Conservation (phyloP, 92 coral and sea anemone genomes). For the Paragorgia papillata region DNA sequence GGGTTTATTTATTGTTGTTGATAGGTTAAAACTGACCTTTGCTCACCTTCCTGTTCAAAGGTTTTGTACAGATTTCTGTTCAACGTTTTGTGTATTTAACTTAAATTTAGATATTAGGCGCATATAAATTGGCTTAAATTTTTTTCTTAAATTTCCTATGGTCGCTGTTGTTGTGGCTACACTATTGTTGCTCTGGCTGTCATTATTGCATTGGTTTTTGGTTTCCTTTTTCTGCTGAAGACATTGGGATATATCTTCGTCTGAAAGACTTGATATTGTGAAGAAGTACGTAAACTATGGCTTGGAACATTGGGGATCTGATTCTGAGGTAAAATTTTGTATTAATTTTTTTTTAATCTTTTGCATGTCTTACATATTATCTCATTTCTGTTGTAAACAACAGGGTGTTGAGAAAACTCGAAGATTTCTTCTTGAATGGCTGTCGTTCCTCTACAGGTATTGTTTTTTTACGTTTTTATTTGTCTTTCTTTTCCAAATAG, state of each 20-base stretch:
- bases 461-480: neutral
- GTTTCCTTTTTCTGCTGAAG: constrained; percentile 37
- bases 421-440: constrained; percentile 90
- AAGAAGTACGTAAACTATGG: constrained; percentile 79
- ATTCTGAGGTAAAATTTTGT: constrained; percentile 69
- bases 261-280: constrained; percentile 81
- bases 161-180: too few species aligned
- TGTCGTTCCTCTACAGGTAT: constrained; percentile 91
- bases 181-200: neutral
- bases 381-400: neutral
- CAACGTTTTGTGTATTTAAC: too few species aligned
- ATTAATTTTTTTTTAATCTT: neutral
- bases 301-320: constrained; percentile 99
- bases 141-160: too few species aligned
- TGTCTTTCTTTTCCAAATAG: neutral
- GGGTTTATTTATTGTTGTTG: too few species aligned
- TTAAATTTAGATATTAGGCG: too few species aligned
- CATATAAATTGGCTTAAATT: too few species aligned
- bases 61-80: too few species aligned
- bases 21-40: too few species aligned
- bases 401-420: constrained; percentile 97
- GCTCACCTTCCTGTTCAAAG: too few species aligned
- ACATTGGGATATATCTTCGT: constrained; percentile 96
- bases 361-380: too few species aligned
- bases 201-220: constrained; percentile 15